phyloP scores from a whole-genome alignment of 2,113 vertebrate genomes.

The Cynocephalus volans region DNA sequence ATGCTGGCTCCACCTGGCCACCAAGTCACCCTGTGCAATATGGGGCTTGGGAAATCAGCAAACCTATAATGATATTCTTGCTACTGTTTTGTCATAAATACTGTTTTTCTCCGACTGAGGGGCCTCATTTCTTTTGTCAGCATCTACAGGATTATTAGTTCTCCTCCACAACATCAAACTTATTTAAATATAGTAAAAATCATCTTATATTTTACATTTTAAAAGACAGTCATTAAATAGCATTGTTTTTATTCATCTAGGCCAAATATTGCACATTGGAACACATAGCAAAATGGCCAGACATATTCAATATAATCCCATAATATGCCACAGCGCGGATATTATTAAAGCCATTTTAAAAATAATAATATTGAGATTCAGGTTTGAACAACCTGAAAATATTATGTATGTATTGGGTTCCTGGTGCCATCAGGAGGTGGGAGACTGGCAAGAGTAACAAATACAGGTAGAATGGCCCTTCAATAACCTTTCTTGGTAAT shows the following conservation, averaged over 20 bases:
- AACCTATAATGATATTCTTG: not conserved
- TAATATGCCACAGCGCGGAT: not conserved
- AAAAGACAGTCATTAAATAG: not conserved
- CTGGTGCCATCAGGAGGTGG: not conserved
- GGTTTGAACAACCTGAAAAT: not conserved
- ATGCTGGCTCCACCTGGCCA: not conserved
- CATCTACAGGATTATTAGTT: not conserved
- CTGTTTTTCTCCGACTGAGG: not conserved
- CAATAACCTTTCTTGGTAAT: not conserved
- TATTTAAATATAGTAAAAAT: conserved; percentile 37
- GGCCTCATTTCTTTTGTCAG: not conserved
- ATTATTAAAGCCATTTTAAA: not conserved
- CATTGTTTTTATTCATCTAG: not conserved
- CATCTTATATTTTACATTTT: conserved; percentile 25
- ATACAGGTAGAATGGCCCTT: not conserved
- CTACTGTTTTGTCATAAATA: not conserved
- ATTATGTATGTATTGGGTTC: not conserved
- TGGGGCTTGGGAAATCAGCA: not conserved
- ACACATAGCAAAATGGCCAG: not conserved
- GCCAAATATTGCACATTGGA: not conserved
- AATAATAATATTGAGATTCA: not conserved
- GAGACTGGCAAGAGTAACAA: not conserved
- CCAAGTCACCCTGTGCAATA: not conserved
- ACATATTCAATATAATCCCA: not conserved
- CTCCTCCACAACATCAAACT: not conserved